Evolutionary conservation across 1,140 invertebrate species (phyloP).

Genomic region (Ceratosolen solmsi): DNA sequence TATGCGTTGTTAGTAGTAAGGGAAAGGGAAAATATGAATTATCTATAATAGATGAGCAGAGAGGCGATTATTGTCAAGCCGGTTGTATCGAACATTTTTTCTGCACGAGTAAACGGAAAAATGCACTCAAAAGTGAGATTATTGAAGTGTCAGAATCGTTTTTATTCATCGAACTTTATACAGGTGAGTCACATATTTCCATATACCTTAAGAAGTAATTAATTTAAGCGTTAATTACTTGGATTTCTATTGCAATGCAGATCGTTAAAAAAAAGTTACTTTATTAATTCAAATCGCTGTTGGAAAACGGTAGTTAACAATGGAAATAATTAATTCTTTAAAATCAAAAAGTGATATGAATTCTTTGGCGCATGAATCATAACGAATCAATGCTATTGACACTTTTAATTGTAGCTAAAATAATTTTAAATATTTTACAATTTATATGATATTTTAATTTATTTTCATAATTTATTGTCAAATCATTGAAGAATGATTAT

Average conservation of each 20-base stretch:
- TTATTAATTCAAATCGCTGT: not conserved
- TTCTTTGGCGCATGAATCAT: not conserved
- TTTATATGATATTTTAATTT: too few species aligned
- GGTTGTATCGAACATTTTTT: not conserved
- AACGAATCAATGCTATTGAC: not conserved
- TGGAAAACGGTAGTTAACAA: not conserved
- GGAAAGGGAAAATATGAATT: not conserved
- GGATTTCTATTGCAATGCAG: not conserved
- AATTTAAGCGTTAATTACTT: slow-evolving; percentile 14
- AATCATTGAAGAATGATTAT: too few species aligned
- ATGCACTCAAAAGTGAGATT: not conserved
- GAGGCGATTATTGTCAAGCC: not conserved
- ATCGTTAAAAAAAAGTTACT: slow-evolving; percentile 8
- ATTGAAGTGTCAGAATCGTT: slow-evolving; percentile 4
- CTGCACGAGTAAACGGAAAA: not conserved
- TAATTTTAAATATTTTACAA: not conserved
- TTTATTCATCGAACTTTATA: not conserved
- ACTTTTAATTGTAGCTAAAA: not conserved
- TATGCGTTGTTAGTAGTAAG: not conserved
- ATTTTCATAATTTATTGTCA: too few species aligned
- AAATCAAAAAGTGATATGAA: not conserved
- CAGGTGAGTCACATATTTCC: not conserved
- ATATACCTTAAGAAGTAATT: not conserved
- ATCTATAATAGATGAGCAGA: not conserved
- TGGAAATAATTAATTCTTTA: not conserved